Conservation (phyloP, 2,113 vertebrate genomes). For the Tupaia tana region DNA sequence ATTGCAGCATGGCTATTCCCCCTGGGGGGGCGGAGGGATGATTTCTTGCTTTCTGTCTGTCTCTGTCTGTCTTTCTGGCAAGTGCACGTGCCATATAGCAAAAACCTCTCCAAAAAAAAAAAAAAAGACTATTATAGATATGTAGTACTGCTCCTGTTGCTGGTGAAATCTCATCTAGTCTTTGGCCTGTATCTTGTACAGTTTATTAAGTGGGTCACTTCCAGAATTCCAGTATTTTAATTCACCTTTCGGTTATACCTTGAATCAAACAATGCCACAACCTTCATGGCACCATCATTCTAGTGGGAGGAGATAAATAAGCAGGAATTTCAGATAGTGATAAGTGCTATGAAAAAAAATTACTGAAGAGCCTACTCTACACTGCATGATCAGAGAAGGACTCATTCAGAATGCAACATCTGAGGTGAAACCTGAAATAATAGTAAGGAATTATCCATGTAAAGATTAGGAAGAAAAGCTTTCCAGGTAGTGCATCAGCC, state of each 20-base stretch:
- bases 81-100: no score
- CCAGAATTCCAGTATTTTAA: constrained; percentile 13
- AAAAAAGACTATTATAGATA: constrained; percentile 12
- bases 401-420: neutral
- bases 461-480: neutral
- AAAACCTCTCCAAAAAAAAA: no score
- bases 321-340: constrained; percentile 2
- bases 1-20: no score
- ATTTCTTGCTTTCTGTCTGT: no score
- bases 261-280: neutral
- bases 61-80: no score
- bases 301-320: constrained; percentile 33
- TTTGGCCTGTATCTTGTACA: neutral
- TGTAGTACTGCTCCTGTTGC: neutral
- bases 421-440: constrained; percentile 57
- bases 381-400: neutral
- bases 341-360: constrained; percentile 26
- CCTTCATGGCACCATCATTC: neutral
- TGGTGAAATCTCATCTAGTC: constrained; percentile 52
- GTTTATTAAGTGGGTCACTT: neutral
- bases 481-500: neutral
- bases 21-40: no score
- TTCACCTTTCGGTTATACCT: neutral
- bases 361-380: neutral
- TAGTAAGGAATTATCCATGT: neutral